phyloP scores from a whole-genome alignment of 2,113 vertebrate genomes.

The Hydrolagus affinis region DNA sequence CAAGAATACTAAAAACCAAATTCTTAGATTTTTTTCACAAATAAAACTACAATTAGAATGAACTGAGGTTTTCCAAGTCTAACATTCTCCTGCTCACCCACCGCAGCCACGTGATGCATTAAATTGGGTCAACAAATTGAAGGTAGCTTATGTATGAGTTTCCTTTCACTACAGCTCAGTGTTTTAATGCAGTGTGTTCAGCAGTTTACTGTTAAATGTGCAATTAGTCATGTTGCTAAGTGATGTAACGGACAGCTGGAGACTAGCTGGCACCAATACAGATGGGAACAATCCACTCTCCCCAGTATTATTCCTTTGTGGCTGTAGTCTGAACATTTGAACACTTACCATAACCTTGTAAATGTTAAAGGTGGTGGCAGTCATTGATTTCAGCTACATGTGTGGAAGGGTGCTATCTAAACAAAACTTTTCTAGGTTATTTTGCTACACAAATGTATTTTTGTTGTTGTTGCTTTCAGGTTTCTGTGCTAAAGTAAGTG shows the following conservation, averaged over 20 bases:
- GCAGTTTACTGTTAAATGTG: background rate
- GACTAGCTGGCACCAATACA: background rate
- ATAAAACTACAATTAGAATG: background rate
- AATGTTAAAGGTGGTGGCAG: background rate
- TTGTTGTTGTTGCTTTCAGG: no score
- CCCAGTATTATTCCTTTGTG: background rate
- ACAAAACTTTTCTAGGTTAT: background rate
- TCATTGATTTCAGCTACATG: background rate
- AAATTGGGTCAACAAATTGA: background rate
- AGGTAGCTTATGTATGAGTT: background rate
- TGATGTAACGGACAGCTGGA: background rate
- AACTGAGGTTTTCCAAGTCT: background rate
- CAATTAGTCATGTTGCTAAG: slow-evolving; percentile 5
- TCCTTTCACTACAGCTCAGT: background rate
- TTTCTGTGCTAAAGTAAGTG: no score
- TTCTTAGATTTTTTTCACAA: background rate
- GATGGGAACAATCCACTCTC: background rate
- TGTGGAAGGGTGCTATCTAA: background rate
- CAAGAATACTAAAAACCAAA: background rate
- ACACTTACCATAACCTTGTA: background rate
- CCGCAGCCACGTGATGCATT: background rate
- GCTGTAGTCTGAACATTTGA: background rate
- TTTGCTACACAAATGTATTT: background rate
- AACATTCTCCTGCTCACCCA: no score
- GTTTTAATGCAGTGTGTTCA: background rate